Evolutionary conservation across 2,888 invertebrate species (phyloP).

Genomic region (Zaprionus obscuricornis): DNA sequence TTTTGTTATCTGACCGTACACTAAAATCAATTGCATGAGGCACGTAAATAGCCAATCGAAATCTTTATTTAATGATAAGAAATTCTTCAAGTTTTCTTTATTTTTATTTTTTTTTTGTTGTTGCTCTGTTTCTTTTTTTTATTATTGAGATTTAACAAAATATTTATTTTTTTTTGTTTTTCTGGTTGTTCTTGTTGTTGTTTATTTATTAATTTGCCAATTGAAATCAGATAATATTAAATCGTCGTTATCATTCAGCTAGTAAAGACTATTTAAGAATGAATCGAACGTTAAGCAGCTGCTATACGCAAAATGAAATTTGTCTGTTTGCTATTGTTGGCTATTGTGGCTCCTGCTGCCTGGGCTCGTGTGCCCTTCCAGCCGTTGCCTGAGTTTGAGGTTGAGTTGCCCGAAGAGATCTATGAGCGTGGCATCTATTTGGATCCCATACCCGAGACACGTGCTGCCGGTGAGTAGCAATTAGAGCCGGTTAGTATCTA

Average conservation of each 20-base stretch:
- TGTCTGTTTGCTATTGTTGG: conserved; percentile 50
- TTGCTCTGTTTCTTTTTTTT: conserved; percentile 56
- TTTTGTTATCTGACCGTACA: conserved; percentile 20
- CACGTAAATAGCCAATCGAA: conserved; percentile 27
- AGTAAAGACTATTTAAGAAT: conserved; percentile 56
- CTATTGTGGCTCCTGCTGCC: conserved; percentile 38
- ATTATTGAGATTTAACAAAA: conserved; percentile 26
- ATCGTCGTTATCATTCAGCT: conserved; percentile 6
- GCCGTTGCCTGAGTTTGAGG: conserved; percentile 46
- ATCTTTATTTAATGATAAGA: conserved; percentile 22
- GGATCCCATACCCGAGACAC: conserved; percentile 36
- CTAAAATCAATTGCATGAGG: conserved; percentile 20
- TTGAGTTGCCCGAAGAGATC: conserved; percentile 44
- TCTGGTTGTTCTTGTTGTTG: conserved; percentile 26
- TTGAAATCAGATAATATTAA: conserved; percentile 27
- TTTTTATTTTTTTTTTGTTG: conserved; percentile 18
- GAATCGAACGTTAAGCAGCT: not conserved
- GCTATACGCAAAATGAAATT: conserved; percentile 66
- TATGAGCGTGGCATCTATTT: conserved; percentile 35
- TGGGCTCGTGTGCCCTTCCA: conserved; percentile 48
- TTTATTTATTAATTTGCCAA: conserved; percentile 55
- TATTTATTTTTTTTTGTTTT: conserved; percentile 16
- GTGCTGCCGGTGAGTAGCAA: conserved; percentile 59
- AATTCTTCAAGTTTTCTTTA: conserved; percentile 12
- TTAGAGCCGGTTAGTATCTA: no score